Evolutionary conservation across 2,888 invertebrate genomes (phyloP).

Genomic region (Molorchus minor): DNA sequence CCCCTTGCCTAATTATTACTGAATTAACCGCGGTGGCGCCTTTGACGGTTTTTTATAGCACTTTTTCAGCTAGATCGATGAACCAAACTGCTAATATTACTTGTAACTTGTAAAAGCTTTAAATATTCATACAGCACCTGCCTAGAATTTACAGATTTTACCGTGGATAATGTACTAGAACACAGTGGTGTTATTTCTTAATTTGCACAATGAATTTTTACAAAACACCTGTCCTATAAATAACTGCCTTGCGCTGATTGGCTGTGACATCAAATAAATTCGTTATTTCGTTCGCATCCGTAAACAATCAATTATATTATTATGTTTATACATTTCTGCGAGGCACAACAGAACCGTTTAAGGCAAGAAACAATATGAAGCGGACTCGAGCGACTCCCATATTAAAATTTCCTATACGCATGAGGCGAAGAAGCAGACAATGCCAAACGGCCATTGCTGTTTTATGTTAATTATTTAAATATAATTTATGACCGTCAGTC

Average conservation of each 20-base stretch:
- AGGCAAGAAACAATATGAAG: constrained; percentile 23
- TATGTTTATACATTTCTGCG: constrained; percentile 18
- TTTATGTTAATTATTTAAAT: constrained; percentile 51
- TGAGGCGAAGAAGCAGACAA: constrained; percentile 39
- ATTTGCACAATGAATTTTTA: too few species aligned
- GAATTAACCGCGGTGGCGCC: too few species aligned
- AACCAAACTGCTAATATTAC: too few species aligned
- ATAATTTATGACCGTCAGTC: constrained; percentile 46
- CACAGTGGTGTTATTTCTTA: too few species aligned
- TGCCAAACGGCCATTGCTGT: constrained; percentile 47
- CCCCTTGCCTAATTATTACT: too few species aligned
- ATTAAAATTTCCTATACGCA: constrained; percentile 42
- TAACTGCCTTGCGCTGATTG: not conserved
- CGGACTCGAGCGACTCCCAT: constrained; percentile 28
- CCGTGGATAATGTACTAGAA: too few species aligned
- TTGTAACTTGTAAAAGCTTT: too few species aligned
- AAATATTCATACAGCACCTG: too few species aligned
- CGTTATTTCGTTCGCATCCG: constrained; percentile 12
- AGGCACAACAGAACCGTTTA: constrained; percentile 19
- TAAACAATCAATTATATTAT: constrained; percentile 21
- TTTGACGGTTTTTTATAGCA: too few species aligned
- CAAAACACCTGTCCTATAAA: too few species aligned
- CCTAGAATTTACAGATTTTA: too few species aligned
- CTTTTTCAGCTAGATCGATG: too few species aligned
- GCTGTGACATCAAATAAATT: constrained; percentile 4